Conservation (phyloP, 2,113 vertebrate genomes). For the Melanostigma gelatinosum region DNA sequence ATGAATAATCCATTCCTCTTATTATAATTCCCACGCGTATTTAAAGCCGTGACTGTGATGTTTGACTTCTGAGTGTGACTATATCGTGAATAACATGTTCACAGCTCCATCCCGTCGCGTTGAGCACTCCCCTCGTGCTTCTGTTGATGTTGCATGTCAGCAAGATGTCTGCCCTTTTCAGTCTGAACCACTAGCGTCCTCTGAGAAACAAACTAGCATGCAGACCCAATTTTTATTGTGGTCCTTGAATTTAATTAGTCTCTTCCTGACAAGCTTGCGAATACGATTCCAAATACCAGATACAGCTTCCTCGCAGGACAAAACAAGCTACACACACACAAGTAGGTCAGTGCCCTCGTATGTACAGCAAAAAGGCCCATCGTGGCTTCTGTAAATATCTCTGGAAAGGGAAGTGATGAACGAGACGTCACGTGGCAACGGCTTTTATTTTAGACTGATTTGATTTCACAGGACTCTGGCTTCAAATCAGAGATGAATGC, state of each 20-base stretch:
- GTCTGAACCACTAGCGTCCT: not conserved
- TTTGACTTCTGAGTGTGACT: not conserved
- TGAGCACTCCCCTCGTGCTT: not conserved
- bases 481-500: not conserved
- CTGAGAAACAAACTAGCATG: not conserved
- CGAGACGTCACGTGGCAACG: not conserved
- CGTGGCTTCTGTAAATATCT: conserved; percentile 25
- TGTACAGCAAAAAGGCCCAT: conserved; percentile 2
- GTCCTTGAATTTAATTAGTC: conserved; percentile 33
- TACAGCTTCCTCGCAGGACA: conserved; percentile 22
- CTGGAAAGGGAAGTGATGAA: conserved; percentile 6
- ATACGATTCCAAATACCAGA: conserved; percentile 51
- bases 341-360: conserved; percentile 37
- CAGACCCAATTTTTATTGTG: not conserved
- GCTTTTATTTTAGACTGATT: not conserved
- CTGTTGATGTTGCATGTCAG: not conserved
- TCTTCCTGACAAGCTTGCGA: conserved; percentile 28
- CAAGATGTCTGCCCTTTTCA: too few relatives aligned
- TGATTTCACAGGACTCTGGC: not conserved
- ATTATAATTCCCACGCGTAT: too few relatives aligned
- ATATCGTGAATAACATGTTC: not conserved
- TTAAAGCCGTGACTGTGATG: not conserved
- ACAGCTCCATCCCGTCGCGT: not conserved
- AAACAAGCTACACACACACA: conserved; percentile 38
- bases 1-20: not conserved